A percentile compares a stretch with the other conserved stretches of the same genome.
phyloP scores from a whole-genome alignment of 92 coral and sea anemone genomes.

The Zoanthus solanderi region DNA sequence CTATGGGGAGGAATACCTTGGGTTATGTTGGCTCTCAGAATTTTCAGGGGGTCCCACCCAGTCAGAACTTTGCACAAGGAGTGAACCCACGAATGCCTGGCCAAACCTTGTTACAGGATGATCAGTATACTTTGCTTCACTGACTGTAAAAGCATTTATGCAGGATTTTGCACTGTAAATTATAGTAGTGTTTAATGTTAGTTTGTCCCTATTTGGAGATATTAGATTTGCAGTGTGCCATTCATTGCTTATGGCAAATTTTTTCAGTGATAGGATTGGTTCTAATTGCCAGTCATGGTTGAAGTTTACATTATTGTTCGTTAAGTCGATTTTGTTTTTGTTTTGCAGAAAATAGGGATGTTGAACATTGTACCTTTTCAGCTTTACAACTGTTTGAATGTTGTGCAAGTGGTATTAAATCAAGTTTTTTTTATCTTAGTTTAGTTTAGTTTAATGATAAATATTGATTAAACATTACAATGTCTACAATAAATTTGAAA shows the following conservation, averaged over 20 bases:
- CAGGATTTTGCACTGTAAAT: background rate
- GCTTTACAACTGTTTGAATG: background rate
- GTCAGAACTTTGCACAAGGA: background rate
- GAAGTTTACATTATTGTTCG: background rate
- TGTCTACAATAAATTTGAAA: background rate
- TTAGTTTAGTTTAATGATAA: background rate
- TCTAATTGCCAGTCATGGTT: background rate
- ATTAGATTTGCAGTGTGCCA: background rate
- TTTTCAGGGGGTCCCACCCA: background rate
- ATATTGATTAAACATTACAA: background rate
- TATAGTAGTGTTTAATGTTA: background rate
- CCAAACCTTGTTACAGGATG: slow-evolving; percentile 8
- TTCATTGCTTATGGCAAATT: background rate
- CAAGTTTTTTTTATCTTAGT: background rate
- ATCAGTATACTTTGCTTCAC: slow-evolving; percentile 1
- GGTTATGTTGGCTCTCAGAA: slow-evolving; percentile 45
- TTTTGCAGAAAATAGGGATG: background rate
- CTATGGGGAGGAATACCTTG: slow-evolving; percentile 30
- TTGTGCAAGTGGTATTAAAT: background rate
- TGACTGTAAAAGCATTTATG: background rate
- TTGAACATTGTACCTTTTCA: background rate
- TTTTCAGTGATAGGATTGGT: background rate
- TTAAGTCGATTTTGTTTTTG: background rate
- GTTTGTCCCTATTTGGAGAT: background rate
- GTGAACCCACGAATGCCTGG: slow-evolving; percentile 3